Evolutionary conservation across 1,140 invertebrate genomes (phyloP).

Genomic region (Chrysoperla carnea): DNA sequence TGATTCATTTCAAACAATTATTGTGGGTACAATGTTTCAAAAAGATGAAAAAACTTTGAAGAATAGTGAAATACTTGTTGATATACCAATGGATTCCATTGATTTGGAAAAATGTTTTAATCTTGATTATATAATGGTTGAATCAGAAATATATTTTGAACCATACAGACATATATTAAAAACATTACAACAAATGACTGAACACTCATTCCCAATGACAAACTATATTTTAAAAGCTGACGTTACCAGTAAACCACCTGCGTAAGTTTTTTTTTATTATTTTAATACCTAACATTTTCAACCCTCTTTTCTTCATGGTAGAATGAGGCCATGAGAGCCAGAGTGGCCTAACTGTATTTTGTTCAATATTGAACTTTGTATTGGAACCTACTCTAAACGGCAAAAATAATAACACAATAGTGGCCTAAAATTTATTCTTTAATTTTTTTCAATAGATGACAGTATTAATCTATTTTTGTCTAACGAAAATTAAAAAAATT

Average conservation of each 20-base stretch:
- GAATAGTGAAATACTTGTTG: constrained; percentile 29
- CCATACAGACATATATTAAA: constrained; percentile 44
- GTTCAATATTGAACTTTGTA: no score
- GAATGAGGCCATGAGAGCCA: no score
- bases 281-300: no score
- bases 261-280: no score
- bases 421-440: no score
- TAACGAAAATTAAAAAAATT: no score
- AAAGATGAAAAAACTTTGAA: constrained; percentile 26
- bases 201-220: constrained; percentile 37
- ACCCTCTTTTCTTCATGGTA: no score
- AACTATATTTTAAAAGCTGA: constrained; percentile 38
- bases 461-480: no score
- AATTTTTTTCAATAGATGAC: no score
- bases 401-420: no score
- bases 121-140: constrained; percentile 35
- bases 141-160: constrained; percentile 48
- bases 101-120: constrained; percentile 18
- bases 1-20: constrained; percentile 44
- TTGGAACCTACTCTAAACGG: no score
- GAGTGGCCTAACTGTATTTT: no score
- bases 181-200: constrained; percentile 32
- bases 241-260: constrained; percentile 6
- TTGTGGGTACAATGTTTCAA: constrained; percentile 45
- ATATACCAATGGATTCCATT: constrained; percentile 18